These are phyloP conservation scores for Pantherophis guttatus DNA, from an alignment of 2,113 vertebrate genomes.

Conservation along the genomic window DNA sequence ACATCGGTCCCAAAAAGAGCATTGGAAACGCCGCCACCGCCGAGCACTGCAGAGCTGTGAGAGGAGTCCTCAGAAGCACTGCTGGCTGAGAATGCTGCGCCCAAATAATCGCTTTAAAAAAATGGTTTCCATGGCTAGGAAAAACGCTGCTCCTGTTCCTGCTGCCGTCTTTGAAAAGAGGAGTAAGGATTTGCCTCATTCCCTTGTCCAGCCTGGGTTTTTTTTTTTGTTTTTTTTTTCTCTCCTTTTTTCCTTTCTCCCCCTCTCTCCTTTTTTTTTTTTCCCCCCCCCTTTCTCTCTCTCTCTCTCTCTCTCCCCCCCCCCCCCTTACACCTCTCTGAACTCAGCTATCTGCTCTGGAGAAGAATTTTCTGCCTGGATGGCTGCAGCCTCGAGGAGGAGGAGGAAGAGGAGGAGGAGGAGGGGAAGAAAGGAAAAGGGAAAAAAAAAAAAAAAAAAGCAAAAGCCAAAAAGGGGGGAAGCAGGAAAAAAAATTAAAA, in stretches of 20 bases:
- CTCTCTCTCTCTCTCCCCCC: too few species aligned
- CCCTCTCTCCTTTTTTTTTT: neutral
- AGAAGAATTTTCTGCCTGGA: constrained; percentile 62
- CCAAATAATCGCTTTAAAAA: constrained; percentile 65
- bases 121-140: constrained; percentile 71
- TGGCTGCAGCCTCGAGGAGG: constrained; percentile 62
- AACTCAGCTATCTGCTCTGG: constrained; percentile 61
- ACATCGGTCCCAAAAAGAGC: constrained; percentile 65
- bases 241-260: too few species aligned
- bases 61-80: constrained; percentile 63
- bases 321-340: constrained; percentile 32
- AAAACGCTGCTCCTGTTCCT: constrained; percentile 43
- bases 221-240: neutral
- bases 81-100: constrained; percentile 65
- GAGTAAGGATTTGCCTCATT: constrained; percentile 73
- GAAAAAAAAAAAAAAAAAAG: too few species aligned
- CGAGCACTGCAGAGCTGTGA: constrained; percentile 53
- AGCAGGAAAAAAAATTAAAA: neutral
- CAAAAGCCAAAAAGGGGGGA: too few species aligned
- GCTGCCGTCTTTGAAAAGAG: constrained; percentile 67
- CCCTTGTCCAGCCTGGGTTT: constrained; percentile 59
- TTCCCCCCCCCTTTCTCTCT: neutral
- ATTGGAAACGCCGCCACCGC: constrained; percentile 32
- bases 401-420: too few species aligned
- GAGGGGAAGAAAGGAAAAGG: too few species aligned